Evolutionary conservation across 2,113 vertebrate species (phyloP).

Genomic region (Melanocharis versteri): DNA sequence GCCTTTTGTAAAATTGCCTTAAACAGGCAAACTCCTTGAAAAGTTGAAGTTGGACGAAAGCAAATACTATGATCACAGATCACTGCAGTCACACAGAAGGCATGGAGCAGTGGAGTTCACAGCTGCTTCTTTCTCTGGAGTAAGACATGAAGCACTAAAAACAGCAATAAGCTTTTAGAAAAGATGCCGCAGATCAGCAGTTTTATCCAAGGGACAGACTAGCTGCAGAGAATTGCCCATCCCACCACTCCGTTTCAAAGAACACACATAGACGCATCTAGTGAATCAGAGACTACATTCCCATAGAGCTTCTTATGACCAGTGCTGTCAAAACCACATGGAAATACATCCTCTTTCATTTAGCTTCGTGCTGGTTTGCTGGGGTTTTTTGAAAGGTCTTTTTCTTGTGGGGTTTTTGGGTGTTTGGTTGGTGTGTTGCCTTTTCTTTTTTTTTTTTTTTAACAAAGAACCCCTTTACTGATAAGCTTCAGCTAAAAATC

Average conservation of each 20-base stretch:
- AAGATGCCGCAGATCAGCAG: not conserved
- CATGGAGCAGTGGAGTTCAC: not conserved
- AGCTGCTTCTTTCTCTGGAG: not conserved
- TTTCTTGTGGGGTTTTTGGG: not conserved
- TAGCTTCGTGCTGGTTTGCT: not conserved
- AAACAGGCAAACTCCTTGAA: not conserved
- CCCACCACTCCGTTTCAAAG: not conserved
- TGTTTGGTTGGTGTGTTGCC: not conserved
- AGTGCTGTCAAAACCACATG: not conserved
- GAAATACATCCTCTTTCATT: not conserved
- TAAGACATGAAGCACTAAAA: not conserved
- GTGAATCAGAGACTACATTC: not conserved
- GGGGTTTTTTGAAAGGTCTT: not conserved
- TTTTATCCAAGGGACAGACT: slow-evolving; percentile 19
- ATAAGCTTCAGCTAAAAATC: not conserved
- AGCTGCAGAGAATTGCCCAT: not conserved
- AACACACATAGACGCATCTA: not conserved
- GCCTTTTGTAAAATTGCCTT: not conserved
- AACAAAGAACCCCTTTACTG: not conserved
- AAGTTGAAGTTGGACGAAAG: not conserved
- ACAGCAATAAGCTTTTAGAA: not conserved
- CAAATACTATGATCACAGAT: not conserved
- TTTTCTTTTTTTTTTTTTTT: not conserved
- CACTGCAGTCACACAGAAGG: not conserved
- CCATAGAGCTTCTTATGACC: not conserved